Conservation (phyloP, 2,888 invertebrate species). For the Sphaerophoria taeniata region DNA sequence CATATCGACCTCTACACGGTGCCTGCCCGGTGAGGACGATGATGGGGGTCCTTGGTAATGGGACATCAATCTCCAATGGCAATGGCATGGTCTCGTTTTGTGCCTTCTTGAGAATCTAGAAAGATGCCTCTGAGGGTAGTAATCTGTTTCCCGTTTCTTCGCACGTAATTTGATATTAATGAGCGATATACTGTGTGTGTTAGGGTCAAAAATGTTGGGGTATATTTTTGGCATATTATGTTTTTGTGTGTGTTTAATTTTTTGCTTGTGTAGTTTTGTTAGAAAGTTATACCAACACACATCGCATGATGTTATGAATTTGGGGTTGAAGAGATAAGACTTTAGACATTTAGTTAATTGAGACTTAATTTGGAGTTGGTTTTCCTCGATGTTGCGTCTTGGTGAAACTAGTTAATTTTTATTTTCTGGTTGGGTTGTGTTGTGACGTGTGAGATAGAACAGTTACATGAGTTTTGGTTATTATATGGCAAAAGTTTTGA, state of each 20-base stretch:
- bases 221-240: slow-evolving; percentile 19
- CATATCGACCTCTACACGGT: background rate
- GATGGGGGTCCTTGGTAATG: slow-evolving; percentile 38
- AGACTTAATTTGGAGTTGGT: slow-evolving; percentile 38
- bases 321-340: slow-evolving; percentile 49
- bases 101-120: slow-evolving; percentile 8
- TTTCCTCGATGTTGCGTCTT: background rate
- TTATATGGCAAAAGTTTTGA: slow-evolving; percentile 11
- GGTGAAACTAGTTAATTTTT: background rate
- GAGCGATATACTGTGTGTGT: slow-evolving; percentile 43
- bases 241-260: background rate
- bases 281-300: slow-evolving; percentile 12
- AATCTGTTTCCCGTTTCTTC: slow-evolving; percentile 57
- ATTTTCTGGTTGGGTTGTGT: background rate
- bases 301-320: slow-evolving; percentile 37
- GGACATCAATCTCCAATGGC: slow-evolving; percentile 53
- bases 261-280: background rate
- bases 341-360: slow-evolving; percentile 48
- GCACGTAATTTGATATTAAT: slow-evolving; percentile 69
- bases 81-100: background rate
- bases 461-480: background rate
- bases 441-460: background rate
- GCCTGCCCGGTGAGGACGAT: too few relatives aligned
- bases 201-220: slow-evolving; percentile 42
- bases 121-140: slow-evolving; percentile 36